phyloP scores from a whole-genome alignment of 2,797 vertebrate genomes.

The Anguilla megastoma region DNA sequence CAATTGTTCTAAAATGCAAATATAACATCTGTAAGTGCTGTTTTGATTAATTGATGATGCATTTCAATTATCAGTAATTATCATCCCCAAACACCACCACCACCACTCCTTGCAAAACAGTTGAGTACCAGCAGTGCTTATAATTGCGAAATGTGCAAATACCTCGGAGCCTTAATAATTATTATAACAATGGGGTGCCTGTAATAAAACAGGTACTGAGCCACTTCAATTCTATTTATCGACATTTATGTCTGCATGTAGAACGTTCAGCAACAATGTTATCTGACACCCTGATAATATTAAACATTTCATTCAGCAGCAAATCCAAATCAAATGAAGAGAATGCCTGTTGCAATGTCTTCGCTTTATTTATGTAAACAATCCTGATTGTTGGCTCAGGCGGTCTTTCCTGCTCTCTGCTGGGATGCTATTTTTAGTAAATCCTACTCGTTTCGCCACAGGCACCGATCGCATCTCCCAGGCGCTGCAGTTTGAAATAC shows the following conservation, averaged over 20 bases:
- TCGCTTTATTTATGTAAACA: conserved; percentile 46
- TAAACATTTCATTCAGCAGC: background rate
- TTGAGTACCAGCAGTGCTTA: background rate
- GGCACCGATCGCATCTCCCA: conserved; percentile 62
- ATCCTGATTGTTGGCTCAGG: conserved; percentile 51
- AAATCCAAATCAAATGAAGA: background rate
- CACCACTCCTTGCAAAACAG: background rate
- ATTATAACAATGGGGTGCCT: background rate
- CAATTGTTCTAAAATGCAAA: background rate
- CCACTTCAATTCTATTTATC: background rate
- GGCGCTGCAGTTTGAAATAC: conserved; percentile 48
- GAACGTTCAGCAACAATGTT: background rate
- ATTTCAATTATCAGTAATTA: background rate
- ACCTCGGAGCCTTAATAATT: background rate
- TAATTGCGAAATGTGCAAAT: background rate
- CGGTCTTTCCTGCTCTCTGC: conserved; percentile 54
- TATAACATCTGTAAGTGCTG: background rate
- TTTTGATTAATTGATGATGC: background rate
- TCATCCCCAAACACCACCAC: background rate
- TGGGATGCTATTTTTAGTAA: conserved; percentile 78
- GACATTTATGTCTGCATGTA: background rate
- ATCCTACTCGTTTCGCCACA: conserved; percentile 67
- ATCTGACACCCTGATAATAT: background rate
- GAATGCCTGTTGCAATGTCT: conserved; percentile 41
- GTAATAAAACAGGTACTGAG: background rate